These are phyloP conservation scores for Paramuricea clavata DNA, from an alignment of 92 coral and sea anemone species.

Conservation along the genomic window DNA sequence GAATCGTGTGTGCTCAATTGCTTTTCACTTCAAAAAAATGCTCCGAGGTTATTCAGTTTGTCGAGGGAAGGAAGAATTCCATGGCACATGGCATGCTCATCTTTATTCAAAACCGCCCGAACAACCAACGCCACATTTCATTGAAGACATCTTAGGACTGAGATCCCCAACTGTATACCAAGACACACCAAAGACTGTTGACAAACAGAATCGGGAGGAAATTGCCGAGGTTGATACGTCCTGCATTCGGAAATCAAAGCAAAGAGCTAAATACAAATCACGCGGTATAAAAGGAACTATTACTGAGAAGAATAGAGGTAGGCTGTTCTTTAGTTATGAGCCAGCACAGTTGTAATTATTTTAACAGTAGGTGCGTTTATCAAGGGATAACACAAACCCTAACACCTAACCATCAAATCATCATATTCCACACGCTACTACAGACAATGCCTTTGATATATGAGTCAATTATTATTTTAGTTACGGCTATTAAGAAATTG, in stretches of 20 bases:
- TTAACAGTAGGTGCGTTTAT: slow-evolving; percentile 6
- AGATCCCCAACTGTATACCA: slow-evolving; percentile 69
- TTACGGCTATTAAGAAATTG: background rate
- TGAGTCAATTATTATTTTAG: background rate
- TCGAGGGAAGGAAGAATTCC: slow-evolving; percentile 44
- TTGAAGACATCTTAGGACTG: slow-evolving; percentile 92
- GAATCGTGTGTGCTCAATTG: background rate
- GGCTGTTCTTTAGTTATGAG: background rate
- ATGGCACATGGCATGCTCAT: slow-evolving; percentile 97
- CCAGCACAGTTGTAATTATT: background rate
- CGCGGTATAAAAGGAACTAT: slow-evolving; percentile 17
- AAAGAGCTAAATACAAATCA: slow-evolving; percentile 20
- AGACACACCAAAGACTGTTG: background rate
- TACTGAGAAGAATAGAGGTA: slow-evolving; percentile 7
- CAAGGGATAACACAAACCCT: background rate
- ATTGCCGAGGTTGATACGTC: background rate
- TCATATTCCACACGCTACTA: background rate
- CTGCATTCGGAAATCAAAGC: slow-evolving; percentile 28
- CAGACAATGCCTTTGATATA: background rate
- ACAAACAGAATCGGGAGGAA: background rate
- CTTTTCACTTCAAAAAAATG: background rate
- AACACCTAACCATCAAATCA: background rate
- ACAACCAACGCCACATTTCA: slow-evolving; percentile 94
- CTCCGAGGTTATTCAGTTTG: slow-evolving; percentile 8
- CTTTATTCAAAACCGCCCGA: slow-evolving; percentile 89